Base-by-base conservation (phyloP, 1,140 invertebrate genomes). In the Saxidomus purpurata region DNA sequence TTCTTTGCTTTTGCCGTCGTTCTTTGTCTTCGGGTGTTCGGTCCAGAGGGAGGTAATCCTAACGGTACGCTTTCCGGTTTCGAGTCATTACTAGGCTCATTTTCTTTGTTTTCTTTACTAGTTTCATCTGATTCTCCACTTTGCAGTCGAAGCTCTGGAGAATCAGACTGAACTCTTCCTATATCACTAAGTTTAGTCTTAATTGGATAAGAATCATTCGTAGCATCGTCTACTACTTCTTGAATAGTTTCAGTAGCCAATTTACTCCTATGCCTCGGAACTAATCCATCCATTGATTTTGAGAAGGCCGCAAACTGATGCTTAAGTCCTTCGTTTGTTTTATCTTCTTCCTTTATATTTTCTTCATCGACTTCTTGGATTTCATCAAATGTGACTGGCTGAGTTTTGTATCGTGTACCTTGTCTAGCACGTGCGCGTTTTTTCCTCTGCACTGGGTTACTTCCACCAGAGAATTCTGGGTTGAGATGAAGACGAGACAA, bases 381-480 rank as follows among this genome's bases (percentile, higher is more conserved):
- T 96, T 98, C 97, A 77, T 97, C 97, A 94, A 98, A 98, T 28
- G 97, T 98, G 82, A 97, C 97, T 0, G 97, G 97, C 93, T 97
- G 97, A 11, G 97, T 97, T 91, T 97, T 96, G 93, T 97, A 97
- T 61, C 97, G 94, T 6, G 95, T 94, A 80, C 93, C 91, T 89
- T 94, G 90, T 34, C 94, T 87, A 28, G 89, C 91, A 47, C 89
- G 90, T 34, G 90, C 88, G 11, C 87, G 49, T 71, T 89, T 90
- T 69, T 91, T 93, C 74, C 91, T 92, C 55, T 90, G 80, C 63
- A 38, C 89, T 28, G 90, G 90, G 89, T 43, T 87, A 89, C 19
- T 83, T 79, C 40, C 88, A 52, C 67, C 71, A 59, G 87, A 89
- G 76, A 92, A 92, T 31, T 94, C 94, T 19, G 89, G 92, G 84